Evolutionary conservation across 2,797 vertebrate genomes (phyloP).

Genomic region (Chanos chanos): DNA sequence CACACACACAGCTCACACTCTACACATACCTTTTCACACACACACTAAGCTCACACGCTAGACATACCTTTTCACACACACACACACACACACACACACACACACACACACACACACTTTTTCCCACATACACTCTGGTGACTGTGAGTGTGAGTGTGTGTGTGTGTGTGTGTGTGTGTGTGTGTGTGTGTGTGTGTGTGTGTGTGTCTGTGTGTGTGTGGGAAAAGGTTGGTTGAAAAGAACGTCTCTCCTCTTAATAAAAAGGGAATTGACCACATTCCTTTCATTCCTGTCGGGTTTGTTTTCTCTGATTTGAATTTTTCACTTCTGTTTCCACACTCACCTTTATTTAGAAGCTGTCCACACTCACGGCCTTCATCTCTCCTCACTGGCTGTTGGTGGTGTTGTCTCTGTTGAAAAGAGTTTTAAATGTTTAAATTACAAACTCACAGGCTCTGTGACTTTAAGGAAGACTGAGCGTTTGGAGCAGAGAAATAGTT

Average conservation of each 20-base stretch:
- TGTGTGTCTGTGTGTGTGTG: not conserved
- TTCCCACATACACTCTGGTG: too few species aligned
- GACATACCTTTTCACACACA: not conserved
- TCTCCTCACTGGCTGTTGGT: too few species aligned
- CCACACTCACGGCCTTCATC: too few species aligned
- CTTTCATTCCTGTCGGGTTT: conserved; percentile 27
- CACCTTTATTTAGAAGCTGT: conserved; percentile 8
- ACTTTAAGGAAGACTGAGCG: not conserved
- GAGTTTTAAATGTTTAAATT: not conserved
- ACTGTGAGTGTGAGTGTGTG: too few species aligned
- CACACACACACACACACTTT: not conserved
- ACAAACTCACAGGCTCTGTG: not conserved
- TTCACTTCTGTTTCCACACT: conserved; percentile 26
- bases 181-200: not conserved
- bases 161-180: not conserved
- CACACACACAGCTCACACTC: conserved; percentile 18
- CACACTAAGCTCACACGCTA: too few species aligned
- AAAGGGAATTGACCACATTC: conserved; percentile 30
- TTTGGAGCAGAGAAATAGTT: not conserved
- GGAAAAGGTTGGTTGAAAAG: too few species aligned
- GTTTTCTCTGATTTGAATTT: conserved; percentile 22
- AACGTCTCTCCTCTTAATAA: conserved; percentile 29
- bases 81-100: not conserved
- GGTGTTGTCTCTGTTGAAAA: too few species aligned
- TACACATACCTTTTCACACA: conserved; percentile 25